phyloP scores from a whole-genome alignment of 1,140 invertebrate genomes.

The Tetraneura akinire region DNA sequence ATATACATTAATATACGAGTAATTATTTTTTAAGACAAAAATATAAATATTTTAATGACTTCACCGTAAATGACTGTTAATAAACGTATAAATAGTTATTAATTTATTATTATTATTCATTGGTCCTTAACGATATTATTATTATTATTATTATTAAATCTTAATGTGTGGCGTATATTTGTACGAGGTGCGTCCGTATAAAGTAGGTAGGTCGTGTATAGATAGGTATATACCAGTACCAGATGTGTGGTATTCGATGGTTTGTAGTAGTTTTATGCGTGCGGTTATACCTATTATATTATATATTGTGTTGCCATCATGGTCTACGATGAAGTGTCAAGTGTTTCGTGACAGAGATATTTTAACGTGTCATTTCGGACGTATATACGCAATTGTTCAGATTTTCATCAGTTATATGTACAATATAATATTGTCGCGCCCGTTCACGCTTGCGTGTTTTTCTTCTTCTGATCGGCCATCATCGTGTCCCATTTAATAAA shows the following conservation, averaged over 20 bases:
- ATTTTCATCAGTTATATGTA: not conserved
- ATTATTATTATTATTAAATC: slow-evolving; percentile 21
- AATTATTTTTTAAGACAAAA: too few species aligned
- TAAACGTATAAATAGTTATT: too few species aligned
- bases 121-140: not conserved
- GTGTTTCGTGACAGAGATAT: slow-evolving; percentile 42
- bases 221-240: not conserved
- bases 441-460: not conserved
- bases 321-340: slow-evolving; percentile 26
- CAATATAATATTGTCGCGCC: not conserved
- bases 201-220: not conserved
- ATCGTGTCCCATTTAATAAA: too few species aligned
- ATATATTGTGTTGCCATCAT: not conserved
- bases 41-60: too few species aligned
- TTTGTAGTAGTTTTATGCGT: slow-evolving; percentile 12
- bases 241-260: not conserved
- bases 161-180: not conserved
- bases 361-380: slow-evolving; percentile 44
- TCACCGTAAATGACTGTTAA: too few species aligned
- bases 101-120: too few species aligned
- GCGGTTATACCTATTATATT: slow-evolving; percentile 5
- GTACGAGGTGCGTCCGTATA: not conserved
- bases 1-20: too few species aligned
- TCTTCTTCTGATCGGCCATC: not conserved
- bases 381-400: slow-evolving; percentile 12